Evolutionary conservation across 2,888 invertebrate species (phyloP), one percentile per base, ranked within the genome.

Genomic region (Calephelis perditalis): DNA sequence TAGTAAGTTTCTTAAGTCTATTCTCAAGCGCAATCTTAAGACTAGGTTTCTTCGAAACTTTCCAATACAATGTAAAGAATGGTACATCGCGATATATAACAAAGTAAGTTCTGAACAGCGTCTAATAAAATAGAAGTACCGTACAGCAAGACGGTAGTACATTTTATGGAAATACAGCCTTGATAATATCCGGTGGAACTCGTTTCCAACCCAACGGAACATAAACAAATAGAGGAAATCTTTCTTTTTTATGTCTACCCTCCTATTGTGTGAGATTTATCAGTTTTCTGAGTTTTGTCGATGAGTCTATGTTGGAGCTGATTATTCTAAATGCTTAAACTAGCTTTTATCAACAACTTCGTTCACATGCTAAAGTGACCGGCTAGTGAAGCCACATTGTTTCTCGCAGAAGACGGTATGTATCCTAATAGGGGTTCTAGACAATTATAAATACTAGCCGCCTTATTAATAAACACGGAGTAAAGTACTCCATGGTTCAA

Each of bases 171-270:
- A 57, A 40, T 45, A 15, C 15, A 45, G 56, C 15, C 15, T 40
- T 40, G 56, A 56, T 43, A 44, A 56, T 56, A 15, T 40, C 56
- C 56, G 37, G 56, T 26, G 12, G 40, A 15, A 40, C 43, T 40
- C 43, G 37, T 36, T 59, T 12, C 36, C 54, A 26, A 36, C 44
- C 12, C 55, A 26, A 44, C 56, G n/a, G 55, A 54, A 59, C 37
- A 36, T 47, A 37, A 59, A 59, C 59, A 36, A 44, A 44, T 56
- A 56, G 10, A 56, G 56, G 56, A 56, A 56, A 40, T 56, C 43
- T 56, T 56, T 56, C 43, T 44, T 44, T 56, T 56, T 56, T 11
- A 56, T 10, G 40, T 15, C 7, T 44, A 15, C 43, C 44, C 40
- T 35, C 45, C 52, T 52, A 52, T 35, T 52, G 52, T 35, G 15